Evolutionary conservation across 37 sponge, comb jelly and placozoan species (phyloP).

Genomic region (Halichondria panicea): DNA sequence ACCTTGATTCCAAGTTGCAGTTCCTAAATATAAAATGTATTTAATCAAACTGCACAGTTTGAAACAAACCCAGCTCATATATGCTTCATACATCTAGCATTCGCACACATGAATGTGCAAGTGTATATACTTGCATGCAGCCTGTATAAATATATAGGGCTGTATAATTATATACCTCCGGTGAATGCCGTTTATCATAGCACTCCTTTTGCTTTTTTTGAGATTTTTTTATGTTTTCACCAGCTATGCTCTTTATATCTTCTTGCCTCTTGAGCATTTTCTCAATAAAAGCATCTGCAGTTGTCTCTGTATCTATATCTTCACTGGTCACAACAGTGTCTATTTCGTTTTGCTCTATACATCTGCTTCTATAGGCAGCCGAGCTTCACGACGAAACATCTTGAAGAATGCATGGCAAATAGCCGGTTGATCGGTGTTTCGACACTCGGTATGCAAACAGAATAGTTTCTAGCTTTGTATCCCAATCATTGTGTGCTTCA

Average conservation of each 20-base stretch:
- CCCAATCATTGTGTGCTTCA: constrained; percentile 44
- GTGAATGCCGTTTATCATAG: not conserved
- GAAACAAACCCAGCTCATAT: not conserved
- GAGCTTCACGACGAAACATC: constrained; percentile 2
- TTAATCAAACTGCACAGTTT: no score
- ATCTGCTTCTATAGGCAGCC: constrained; percentile 15
- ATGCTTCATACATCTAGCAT: no score
- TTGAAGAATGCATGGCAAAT: constrained; percentile 43
- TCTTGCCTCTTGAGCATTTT: not conserved
- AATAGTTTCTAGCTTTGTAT: constrained; percentile 35
- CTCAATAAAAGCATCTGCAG: not conserved
- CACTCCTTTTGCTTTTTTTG: constrained; percentile 18
- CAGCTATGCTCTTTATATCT: not conserved
- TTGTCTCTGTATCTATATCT: not conserved
- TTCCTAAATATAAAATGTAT: not conserved
- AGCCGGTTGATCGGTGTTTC: constrained; percentile 28
- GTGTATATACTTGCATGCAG: not conserved
- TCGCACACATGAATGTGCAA: not conserved
- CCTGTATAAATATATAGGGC: no score
- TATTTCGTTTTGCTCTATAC: not conserved
- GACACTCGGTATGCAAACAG: constrained; percentile 32
- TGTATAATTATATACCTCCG: not conserved
- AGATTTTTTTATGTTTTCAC: constrained; percentile 5
- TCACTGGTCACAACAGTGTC: not conserved
- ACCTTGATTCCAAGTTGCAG: constrained; percentile 8